Base-by-base conservation (phyloP, 2,888 invertebrate genomes). In the Drosophila eohydei region DNA sequence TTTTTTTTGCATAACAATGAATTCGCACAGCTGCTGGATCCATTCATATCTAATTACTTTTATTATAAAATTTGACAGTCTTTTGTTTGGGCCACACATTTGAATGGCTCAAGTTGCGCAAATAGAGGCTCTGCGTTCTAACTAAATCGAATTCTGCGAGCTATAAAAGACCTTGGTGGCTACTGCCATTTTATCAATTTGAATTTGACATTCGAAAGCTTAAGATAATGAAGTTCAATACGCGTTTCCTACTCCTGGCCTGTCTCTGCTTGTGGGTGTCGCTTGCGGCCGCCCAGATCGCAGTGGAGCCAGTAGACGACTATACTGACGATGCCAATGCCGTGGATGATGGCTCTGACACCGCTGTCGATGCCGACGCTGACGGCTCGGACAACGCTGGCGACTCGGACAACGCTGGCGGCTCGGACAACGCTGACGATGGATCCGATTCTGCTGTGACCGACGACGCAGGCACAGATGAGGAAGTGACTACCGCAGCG, bases 221-320 rank as follows among this genome's bases (percentile, higher is more conserved):
- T 30, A 48, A 9, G 30, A 16, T 16, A 50, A 50, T 50, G 50
- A 50, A 50, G 50, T 50, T 50, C 16, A 50, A 50, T 12, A 32
- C 32, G 32, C 16, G 16, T 16, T 32, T 50, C 32, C 32, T 50
- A 11, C 50, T 50, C 50, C 50, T 50, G 32, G 50, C 50, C 16
- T 50, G 50, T 3, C 32, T 50, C 3, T 32, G 50, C 16, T 16
- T 50, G 32, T 50, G 32, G 50, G 0, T 32, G 11, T 50, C 50
- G 0, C 16, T 50, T 3, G 50, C 16, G 3, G 50, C 16, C 9
- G 50, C 32, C 4, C 11, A 50, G 16, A 0, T 21, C 21, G 6
- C 4, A 4, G 12, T n/a, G 3, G 4, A 0, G 12, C 4, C 34
- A 2, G 36, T 9, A 4, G 41, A 8, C 0, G 46, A 46, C 28